Base-by-base conservation (phyloP, 1,140 invertebrate genomes). In the Drosophila novamexicana region DNA sequence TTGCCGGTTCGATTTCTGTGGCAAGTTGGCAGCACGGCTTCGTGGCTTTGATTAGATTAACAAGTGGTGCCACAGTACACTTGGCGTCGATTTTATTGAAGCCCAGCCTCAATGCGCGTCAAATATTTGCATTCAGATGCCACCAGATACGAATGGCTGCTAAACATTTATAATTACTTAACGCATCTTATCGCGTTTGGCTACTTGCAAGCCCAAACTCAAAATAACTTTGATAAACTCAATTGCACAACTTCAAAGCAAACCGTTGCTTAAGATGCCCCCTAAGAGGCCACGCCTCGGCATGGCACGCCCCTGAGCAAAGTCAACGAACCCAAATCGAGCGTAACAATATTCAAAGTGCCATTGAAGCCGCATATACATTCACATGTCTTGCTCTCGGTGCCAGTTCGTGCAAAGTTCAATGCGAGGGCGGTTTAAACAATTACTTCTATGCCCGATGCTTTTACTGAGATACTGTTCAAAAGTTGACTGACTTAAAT, bases 71-170 rank as follows among this genome's bases (percentile, higher is more conserved):
- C 68, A 65, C 44, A 22, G 37, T 39, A 6, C 36, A 37, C 12
- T 18, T 12, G 22, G 10, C 12, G 10, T 7, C 2, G 49, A 67
- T 70, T 65, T 58, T 63, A 70, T 70, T 69, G 52, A 68, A 68
- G 68, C 65, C 65, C 83, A 57, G 74, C 80, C 69, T 77, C 57
- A 36, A 76, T 75, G 76, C 80, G 80, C 84, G 84, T 89, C 81
- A 89, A 89, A 89, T 89, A 89, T 89, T 89, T 89, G 84, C 84
- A 89, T 89, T 89, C 78, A 89, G 84, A 89, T 89, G 77, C 74
- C 66, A 75, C 74, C 66, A 75, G 84, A 89, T 89, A 88, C 69
- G 37, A 69, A 40, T 34, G 52, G 61, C 78, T 66, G 59, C 70
- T 64, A 75, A 81, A 84, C 84, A 89, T 89, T 86, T 89, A 89